These are phyloP conservation scores for Gobiocypris rarus DNA, from an alignment of 2,113 vertebrate genomes.

Conservation along the genomic window DNA sequence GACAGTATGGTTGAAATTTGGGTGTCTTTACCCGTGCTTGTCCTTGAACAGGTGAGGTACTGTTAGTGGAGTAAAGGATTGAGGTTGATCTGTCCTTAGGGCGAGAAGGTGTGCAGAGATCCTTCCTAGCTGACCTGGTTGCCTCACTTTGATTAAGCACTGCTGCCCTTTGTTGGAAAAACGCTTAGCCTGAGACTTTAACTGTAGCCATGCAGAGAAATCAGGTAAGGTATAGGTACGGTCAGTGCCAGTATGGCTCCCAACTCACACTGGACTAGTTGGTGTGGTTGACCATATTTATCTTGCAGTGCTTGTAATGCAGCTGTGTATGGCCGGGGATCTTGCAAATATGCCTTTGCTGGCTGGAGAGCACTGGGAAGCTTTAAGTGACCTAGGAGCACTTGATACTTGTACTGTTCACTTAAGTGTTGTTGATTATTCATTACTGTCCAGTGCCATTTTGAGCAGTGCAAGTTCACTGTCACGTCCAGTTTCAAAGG, in stretches of 20 bases:
- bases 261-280: no score
- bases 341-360: no score
- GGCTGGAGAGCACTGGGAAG: no score
- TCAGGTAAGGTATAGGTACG: slow-evolving; percentile 18
- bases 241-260: slow-evolving; percentile 11
- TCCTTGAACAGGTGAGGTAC: neutral
- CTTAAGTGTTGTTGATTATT: no score
- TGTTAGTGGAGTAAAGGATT: neutral
- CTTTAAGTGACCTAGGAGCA: no score
- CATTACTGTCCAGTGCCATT: no score
- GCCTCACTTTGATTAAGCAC: slow-evolving; percentile 1
- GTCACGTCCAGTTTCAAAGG: no score
- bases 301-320: no score
- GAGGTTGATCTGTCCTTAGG: neutral
- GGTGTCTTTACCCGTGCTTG: neutral
- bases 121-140: neutral
- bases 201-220: slow-evolving; percentile 30
- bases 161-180: slow-evolving; percentile 16
- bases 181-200: slow-evolving; percentile 28
- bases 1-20: slow-evolving; percentile 33
- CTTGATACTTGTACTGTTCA: no score
- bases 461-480: no score
- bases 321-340: no score
- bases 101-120: neutral
- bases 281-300: no score